A percentile compares a stretch with the other conserved stretches of the same genome.
Evolutionary conservation across 2,888 invertebrate species (phyloP).

Genomic region (Epistrophella euchroma): DNA sequence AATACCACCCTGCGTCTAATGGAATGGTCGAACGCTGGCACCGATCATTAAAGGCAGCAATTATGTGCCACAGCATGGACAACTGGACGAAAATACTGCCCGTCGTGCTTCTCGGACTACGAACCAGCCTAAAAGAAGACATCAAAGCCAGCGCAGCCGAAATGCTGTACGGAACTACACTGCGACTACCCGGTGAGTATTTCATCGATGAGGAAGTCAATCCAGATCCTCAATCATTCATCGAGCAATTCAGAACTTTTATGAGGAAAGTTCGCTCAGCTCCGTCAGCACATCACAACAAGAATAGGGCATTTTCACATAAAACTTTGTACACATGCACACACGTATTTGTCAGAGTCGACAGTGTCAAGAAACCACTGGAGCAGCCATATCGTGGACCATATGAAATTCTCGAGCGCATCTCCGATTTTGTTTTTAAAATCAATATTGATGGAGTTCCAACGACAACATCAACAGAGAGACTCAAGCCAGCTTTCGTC

Average conservation of each 20-base stretch:
- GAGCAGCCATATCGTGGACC: background rate
- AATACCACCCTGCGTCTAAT: constrained; percentile 81
- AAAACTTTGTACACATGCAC: background rate
- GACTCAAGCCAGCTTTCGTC: background rate
- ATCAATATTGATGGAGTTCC: background rate
- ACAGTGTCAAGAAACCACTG: constrained; percentile 18
- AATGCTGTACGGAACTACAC: constrained; percentile 78
- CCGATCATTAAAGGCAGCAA: constrained; percentile 74
- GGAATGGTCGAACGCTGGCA: constrained; percentile 82
- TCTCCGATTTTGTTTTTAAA: background rate
- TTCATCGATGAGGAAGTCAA: constrained; percentile 55
- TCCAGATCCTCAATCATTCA: constrained; percentile 45
- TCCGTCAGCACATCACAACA: constrained; percentile 49
- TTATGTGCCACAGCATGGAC: constrained; percentile 66
- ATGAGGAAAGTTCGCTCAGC: constrained; percentile 48
- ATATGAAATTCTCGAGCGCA: background rate
- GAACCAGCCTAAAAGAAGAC: constrained; percentile 78
- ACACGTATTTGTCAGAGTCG: constrained; percentile 24
- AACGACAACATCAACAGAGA: background rate
- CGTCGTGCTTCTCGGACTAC: constrained; percentile 79
- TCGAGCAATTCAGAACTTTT: constrained; percentile 43
- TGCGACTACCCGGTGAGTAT: constrained; percentile 77
- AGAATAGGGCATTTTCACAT: background rate
- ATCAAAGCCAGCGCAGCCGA: constrained; percentile 78
- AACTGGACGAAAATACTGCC: constrained; percentile 79